These are phyloP conservation scores for Machaerirhynchus nigripectus DNA, from an alignment of 2,113 vertebrate species.

Conservation along the genomic window DNA sequence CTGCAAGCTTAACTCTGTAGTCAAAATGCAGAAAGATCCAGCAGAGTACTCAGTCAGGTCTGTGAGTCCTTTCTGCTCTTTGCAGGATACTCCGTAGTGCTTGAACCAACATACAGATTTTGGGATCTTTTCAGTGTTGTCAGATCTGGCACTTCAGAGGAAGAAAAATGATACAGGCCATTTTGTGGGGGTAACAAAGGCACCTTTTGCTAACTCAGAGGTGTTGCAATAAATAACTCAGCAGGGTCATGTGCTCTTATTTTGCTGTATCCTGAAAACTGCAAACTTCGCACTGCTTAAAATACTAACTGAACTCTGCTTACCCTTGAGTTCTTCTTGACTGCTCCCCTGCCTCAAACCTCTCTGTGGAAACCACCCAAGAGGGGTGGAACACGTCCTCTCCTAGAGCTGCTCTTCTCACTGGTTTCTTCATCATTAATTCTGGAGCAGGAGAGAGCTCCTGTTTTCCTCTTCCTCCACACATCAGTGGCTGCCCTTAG, in stretches of 20 bases:
- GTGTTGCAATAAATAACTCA: neutral
- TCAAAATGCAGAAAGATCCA: neutral
- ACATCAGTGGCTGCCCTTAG: neutral
- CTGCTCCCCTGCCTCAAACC: neutral
- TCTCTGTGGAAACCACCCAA: neutral
- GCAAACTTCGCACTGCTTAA: conserved; percentile 1
- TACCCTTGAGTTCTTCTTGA: neutral
- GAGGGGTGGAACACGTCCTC: neutral
- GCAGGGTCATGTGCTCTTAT: neutral
- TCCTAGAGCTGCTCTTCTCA: neutral
- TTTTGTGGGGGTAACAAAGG: neutral
- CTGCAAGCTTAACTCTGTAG: neutral
- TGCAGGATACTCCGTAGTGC: neutral
- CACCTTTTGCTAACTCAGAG: conserved; percentile 18
- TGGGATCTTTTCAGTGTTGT: neutral
- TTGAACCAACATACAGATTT: neutral
- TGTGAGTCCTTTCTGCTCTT: neutral
- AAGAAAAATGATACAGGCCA: neutral
- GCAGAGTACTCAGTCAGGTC: neutral
- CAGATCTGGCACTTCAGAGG: neutral
- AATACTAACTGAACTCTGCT: neutral
- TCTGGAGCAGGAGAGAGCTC: neutral
- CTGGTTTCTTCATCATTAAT: neutral
- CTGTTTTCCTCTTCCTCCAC: neutral
- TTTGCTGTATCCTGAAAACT: neutral